phyloP scores from a whole-genome alignment of 2,888 invertebrate species.

The Lepidocyrtinus sp. region DNA sequence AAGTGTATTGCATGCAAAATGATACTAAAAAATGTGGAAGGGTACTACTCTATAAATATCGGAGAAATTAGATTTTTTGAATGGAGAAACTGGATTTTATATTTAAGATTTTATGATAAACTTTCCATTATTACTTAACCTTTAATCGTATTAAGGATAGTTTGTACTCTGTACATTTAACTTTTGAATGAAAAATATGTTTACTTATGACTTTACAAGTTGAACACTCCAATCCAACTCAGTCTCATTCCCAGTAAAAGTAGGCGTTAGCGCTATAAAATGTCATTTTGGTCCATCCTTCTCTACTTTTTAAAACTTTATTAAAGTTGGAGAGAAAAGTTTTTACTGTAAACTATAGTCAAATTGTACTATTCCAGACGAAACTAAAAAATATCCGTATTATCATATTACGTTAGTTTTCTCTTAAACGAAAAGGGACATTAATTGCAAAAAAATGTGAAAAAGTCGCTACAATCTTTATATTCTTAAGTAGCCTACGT shows the following conservation, averaged over 20 bases:
- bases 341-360: neutral
- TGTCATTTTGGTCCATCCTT: conserved; percentile 14
- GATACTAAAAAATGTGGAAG: neutral
- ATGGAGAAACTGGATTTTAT: too few relatives aligned
- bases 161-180: neutral
- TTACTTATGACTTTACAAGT: too few relatives aligned
- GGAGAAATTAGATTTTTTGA: neutral
- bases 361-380: neutral
- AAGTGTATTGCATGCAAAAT: neutral
- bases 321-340: conserved; percentile 23
- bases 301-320: conserved; percentile 31
- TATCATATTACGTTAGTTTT: neutral
- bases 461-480: neutral
- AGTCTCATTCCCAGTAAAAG: neutral
- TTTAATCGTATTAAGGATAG: neutral
- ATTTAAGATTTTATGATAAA: too few relatives aligned
- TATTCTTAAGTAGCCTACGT: conserved; percentile 11
- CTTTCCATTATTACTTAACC: too few relatives aligned
- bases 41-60: neutral
- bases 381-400: neutral
- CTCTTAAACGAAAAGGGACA: conserved; percentile 14
- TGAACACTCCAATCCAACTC: too few relatives aligned
- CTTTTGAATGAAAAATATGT: neutral
- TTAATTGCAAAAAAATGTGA: conserved; percentile 16
- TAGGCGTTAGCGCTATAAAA: conserved; percentile 11